phyloP scores from a whole-genome alignment of 2,797 vertebrate species.

The Sebastes ruberrimus region DNA sequence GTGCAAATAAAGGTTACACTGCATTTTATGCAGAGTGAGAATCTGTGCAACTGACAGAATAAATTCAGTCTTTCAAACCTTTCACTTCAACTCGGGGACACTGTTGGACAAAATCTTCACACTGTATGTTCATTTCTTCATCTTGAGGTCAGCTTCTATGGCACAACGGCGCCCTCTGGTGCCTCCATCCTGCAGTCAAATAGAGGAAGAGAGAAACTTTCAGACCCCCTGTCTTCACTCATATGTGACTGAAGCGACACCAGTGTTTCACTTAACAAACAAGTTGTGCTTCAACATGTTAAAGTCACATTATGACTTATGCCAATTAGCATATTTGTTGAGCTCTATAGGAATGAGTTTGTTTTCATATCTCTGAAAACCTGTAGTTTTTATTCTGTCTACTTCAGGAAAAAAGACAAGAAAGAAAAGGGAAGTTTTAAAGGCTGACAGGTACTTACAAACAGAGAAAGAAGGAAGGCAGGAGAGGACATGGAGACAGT shows the following conservation, averaged over 20 bases:
- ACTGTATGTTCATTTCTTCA: constrained; percentile 88
- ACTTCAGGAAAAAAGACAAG: neutral
- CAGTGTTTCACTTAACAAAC: neutral
- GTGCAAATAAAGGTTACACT: constrained; percentile 50
- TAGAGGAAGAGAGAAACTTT: neutral
- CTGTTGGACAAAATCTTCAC: neutral
- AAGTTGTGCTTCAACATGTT: neutral
- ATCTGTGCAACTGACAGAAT: constrained; percentile 27
- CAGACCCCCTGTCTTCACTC: neutral
- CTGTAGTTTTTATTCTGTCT: neutral
- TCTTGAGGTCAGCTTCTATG: constrained; percentile 98
- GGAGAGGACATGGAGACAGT: constrained; percentile 99
- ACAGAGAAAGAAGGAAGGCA: constrained; percentile 99
- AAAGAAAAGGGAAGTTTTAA: neutral
- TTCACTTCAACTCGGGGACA: constrained; percentile 15
- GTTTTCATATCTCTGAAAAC: neutral
- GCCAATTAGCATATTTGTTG: neutral
- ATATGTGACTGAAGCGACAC: neutral
- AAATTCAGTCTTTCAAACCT: constrained; percentile 23
- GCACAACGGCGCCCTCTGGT: constrained; percentile 97
- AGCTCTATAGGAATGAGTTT: neutral
- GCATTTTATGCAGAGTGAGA: constrained; percentile 33
- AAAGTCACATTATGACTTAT: neutral
- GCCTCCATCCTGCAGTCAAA: constrained; percentile 89
- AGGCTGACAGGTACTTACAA: constrained; percentile 91